These are phyloP conservation scores for Eriocheir sinensis DNA, from an alignment of 1,140 invertebrate species.

Conservation along the genomic window DNA sequence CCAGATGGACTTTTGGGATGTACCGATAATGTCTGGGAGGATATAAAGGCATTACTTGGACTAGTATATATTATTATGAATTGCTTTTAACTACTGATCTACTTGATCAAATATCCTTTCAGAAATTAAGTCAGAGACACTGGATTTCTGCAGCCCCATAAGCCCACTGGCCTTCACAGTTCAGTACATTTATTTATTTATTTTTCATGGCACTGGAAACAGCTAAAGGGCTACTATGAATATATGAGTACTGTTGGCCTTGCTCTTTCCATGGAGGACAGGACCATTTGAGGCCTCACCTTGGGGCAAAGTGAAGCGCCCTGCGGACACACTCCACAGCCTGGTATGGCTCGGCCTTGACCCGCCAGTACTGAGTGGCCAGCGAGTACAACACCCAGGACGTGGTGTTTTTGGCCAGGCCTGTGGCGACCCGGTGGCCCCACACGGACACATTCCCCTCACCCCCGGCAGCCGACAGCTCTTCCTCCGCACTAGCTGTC, in stretches of 20 bases:
- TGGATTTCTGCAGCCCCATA: no score
- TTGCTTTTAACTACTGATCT: no score
- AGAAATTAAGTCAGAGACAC: no score
- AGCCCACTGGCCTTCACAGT: no score
- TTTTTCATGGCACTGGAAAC: no score
- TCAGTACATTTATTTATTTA: no score
- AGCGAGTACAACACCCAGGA: constrained; percentile 94
- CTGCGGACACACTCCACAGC: constrained; percentile 91
- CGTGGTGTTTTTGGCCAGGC: constrained; percentile 87
- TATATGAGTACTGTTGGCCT: no score
- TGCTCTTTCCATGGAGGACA: no score
- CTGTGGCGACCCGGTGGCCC: constrained; percentile 86
- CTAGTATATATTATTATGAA: no score
- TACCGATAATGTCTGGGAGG: constrained; percentile 87
- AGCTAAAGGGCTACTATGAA: no score
- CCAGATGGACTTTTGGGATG: constrained; percentile 90
- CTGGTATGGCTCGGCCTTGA: constrained; percentile 89
- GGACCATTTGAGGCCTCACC: constrained; percentile 83
- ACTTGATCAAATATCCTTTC: no score
- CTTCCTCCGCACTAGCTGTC: constrained; percentile 86
- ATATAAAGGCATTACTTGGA: no score
- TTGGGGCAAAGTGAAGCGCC: constrained; percentile 90
- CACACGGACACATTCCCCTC: constrained; percentile 86
- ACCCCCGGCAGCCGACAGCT: constrained; percentile 85
- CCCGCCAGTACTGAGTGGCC: constrained; percentile 92